Percentiles rank a stretch among this genome's conserved stretches.
These are phyloP conservation scores for Sternarchorhynchus goeldii DNA, from an alignment of 2,797 vertebrate genomes.

Conservation along the genomic window DNA sequence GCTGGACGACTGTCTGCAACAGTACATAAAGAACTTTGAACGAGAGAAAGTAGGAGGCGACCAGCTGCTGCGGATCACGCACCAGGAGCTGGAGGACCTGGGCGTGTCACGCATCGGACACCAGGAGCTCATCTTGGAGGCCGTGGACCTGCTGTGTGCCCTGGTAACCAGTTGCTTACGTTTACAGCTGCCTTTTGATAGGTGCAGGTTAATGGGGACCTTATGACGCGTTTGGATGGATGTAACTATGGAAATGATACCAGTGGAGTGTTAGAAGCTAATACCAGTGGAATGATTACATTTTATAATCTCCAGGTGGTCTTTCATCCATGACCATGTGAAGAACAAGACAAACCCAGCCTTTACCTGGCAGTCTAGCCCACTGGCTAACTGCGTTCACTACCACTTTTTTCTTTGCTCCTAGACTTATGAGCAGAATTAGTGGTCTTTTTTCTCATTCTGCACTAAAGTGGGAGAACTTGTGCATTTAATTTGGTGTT, in stretches of 20 bases:
- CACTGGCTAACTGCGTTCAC: background rate
- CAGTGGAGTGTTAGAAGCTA: too few relatives aligned
- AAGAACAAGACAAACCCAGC: background rate
- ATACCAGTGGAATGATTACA: too few relatives aligned
- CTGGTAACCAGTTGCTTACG: slow-evolving; percentile 77
- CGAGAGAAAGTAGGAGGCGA: slow-evolving; percentile 93
- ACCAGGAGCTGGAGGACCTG: slow-evolving; percentile 95
- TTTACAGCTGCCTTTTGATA: too few relatives aligned
- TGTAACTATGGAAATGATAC: too few relatives aligned
- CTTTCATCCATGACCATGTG: too few relatives aligned
- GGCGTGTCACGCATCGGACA: slow-evolving; percentile 96
- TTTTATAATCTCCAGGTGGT: too few relatives aligned
- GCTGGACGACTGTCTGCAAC: slow-evolving; percentile 95
- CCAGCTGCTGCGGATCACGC: slow-evolving; percentile 92
- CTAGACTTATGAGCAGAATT: background rate
- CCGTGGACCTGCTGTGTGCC: slow-evolving; percentile 94
- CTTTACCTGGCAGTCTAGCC: background rate
- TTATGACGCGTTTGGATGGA: too few relatives aligned
- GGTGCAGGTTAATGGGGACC: too few relatives aligned
- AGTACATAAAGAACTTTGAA: slow-evolving; percentile 96
- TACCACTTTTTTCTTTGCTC: background rate
- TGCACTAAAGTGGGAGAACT: background rate
- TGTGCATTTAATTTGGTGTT: background rate
- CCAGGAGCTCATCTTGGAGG: slow-evolving; percentile 97
- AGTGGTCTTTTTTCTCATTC: background rate